These are phyloP conservation scores for Leptoclinus maculatus DNA, from an alignment of 2,797 vertebrate genomes.

Conservation along the genomic window DNA sequence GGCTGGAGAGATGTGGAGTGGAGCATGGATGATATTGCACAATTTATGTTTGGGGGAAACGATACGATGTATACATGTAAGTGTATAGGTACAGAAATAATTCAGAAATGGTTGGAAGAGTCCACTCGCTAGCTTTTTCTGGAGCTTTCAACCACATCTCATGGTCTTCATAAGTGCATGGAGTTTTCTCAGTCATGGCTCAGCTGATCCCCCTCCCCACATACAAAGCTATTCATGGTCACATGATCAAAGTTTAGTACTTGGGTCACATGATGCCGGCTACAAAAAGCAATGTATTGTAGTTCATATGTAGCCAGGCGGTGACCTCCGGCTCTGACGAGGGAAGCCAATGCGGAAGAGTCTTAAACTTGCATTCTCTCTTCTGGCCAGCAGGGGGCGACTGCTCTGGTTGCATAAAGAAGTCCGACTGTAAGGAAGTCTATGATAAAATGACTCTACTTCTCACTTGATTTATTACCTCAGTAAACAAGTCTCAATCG, in stretches of 20 bases:
- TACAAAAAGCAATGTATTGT: too few species aligned
- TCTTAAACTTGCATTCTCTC: not conserved
- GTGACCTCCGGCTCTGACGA: not conserved
- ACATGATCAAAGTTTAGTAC: too few species aligned
- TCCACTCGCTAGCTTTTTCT: not conserved
- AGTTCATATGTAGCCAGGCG: not conserved
- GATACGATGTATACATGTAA: not conserved
- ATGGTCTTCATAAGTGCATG: not conserved
- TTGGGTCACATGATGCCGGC: too few species aligned
- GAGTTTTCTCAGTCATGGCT: not conserved
- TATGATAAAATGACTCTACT: not conserved
- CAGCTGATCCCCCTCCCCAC: not conserved
- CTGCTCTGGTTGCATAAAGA: not conserved
- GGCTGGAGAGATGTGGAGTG: constrained; percentile 4
- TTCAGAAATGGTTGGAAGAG: not conserved
- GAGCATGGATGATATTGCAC: not conserved
- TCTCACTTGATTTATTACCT: too few species aligned
- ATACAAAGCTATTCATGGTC: too few species aligned
- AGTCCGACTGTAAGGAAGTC: not conserved
- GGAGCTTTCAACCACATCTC: not conserved
- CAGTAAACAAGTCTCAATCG: not conserved
- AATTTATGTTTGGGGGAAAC: not conserved
- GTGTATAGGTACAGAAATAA: not conserved
- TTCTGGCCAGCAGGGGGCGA: not conserved
- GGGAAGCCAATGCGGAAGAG: not conserved